Evolutionary conservation across 1,140 invertebrate genomes (phyloP).

Genomic region (Drosophila suzukii): DNA sequence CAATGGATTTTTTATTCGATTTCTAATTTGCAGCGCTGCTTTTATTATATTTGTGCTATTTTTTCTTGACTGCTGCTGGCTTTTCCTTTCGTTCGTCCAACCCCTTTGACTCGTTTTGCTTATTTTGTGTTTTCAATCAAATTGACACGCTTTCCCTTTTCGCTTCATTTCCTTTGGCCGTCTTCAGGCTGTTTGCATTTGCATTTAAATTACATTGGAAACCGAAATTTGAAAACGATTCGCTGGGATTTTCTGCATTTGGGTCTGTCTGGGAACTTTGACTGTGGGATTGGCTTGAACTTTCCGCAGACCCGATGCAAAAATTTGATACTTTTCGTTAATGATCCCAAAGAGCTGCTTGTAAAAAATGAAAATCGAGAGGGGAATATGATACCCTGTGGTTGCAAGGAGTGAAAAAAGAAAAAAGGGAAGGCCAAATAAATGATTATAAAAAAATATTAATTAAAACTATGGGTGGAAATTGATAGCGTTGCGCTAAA

Average conservation of each 20-base stretch:
- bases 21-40: constrained; percentile 8
- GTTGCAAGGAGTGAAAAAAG: background rate
- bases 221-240: constrained; percentile 15
- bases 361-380: constrained; percentile 10
- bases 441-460: background rate
- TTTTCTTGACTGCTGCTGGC: constrained; percentile 17
- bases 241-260: constrained; percentile 19
- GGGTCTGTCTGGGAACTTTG: constrained; percentile 35
- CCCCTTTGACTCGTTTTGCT: constrained; percentile 31
- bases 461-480: background rate
- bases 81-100: constrained; percentile 38
- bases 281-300: constrained; percentile 50
- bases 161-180: constrained; percentile 27
- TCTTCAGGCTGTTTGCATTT: constrained; percentile 45
- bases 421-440: background rate
- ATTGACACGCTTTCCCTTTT: constrained; percentile 68
- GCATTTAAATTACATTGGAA: constrained; percentile 71
- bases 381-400: constrained; percentile 1
- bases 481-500: background rate
- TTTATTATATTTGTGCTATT: constrained; percentile 7
- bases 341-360: constrained; percentile 9
- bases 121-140: constrained; percentile 52
- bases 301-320: constrained; percentile 19
- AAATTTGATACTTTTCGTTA: constrained; percentile 31
- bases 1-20: constrained; percentile 12